A percentile compares a stretch with the other conserved stretches of the same genome.
Evolutionary conservation across 2,113 vertebrate species (phyloP).

Genomic region (Otus sunia): DNA sequence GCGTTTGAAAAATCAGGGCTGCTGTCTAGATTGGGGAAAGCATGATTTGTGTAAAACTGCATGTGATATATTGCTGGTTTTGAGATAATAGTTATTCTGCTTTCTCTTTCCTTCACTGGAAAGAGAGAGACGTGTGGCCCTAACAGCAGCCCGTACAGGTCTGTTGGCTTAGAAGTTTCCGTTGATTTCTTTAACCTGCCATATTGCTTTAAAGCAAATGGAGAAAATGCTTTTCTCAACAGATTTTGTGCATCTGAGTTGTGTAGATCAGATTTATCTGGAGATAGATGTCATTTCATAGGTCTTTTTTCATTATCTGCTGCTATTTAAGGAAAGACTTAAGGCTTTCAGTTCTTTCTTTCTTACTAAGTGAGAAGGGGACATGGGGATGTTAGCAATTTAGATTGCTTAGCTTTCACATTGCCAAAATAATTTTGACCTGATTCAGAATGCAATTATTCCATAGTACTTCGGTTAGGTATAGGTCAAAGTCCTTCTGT

Average conservation of each 20-base stretch:
- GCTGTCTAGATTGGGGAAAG: not conserved
- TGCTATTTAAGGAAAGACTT: not conserved
- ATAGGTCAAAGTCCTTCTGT: not conserved
- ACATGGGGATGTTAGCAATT: not conserved
- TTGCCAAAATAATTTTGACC: not conserved
- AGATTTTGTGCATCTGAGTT: not conserved
- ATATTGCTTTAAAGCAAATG: not conserved
- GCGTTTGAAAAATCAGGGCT: not conserved
- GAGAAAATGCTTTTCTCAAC: not conserved
- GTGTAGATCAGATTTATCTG: not conserved
- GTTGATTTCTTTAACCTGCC: not conserved
- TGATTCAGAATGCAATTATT: not conserved
- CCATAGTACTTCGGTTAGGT: not conserved
- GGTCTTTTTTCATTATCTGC: not conserved
- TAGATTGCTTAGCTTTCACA: not conserved
- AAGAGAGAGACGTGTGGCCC: not conserved
- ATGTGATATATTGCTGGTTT: not conserved
- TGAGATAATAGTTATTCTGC: not conserved
- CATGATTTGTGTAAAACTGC: not conserved
- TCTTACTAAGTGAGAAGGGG: not conserved
- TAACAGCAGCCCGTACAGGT: not conserved
- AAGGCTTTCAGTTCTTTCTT: not conserved
- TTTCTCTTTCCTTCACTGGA: not conserved
- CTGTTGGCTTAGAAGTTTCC: not conserved
- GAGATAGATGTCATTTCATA: not conserved